phyloP scores from a whole-genome alignment of 2,888 invertebrate species.

The Tetanocera ferruginea region DNA sequence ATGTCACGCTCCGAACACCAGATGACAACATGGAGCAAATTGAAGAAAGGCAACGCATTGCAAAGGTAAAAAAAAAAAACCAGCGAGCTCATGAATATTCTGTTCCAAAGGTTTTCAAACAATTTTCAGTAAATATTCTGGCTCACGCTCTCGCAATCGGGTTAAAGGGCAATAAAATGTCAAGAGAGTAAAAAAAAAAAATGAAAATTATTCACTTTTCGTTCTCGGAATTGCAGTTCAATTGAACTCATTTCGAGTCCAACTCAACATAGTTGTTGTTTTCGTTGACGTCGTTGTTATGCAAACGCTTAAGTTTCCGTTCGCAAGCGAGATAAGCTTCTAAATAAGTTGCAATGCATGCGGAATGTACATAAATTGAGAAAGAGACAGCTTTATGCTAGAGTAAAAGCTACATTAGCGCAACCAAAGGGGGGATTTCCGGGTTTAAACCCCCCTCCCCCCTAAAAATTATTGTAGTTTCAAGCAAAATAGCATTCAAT shows the following conservation, averaged over 20 bases:
- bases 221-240: background rate
- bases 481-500: no score
- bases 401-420: no score
- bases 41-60: slow-evolving; percentile 79
- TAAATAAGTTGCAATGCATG: background rate
- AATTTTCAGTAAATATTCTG: no score
- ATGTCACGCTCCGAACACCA: slow-evolving; percentile 92
- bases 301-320: slow-evolving; percentile 20
- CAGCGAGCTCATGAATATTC: no score
- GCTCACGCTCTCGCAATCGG: no score
- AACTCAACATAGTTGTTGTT: background rate
- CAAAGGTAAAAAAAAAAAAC: slow-evolving; percentile 71
- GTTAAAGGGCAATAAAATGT: background rate
- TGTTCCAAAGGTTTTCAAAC: no score
- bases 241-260: slow-evolving; percentile 8
- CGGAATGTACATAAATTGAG: background rate
- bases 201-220: slow-evolving; percentile 13
- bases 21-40: slow-evolving; percentile 90
- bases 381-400: background rate
- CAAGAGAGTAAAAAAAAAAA: background rate
- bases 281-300: background rate
- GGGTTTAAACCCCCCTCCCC: no score
- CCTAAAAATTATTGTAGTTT: no score
- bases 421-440: no score
- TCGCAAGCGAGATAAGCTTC: slow-evolving; percentile 1